These are phyloP conservation scores for Trogon surrucura DNA, from an alignment of 2,113 vertebrate genomes.

Conservation along the genomic window DNA sequence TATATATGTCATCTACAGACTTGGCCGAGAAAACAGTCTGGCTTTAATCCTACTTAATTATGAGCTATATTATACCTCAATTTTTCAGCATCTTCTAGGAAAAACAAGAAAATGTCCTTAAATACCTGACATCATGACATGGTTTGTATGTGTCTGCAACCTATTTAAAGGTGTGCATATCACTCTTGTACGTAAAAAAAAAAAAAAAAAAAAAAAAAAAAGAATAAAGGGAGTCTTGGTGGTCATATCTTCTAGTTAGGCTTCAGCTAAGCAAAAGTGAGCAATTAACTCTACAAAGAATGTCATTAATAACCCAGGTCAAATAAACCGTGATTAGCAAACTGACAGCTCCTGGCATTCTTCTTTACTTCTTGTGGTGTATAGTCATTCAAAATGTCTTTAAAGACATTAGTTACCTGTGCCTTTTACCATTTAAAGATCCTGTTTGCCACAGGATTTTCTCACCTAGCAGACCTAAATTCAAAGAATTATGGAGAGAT, in stretches of 20 bases:
- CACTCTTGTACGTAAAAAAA: background rate
- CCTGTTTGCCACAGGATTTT: background rate
- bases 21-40: background rate
- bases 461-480: background rate
- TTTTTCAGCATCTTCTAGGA: background rate
- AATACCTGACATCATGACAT: background rate
- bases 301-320: background rate
- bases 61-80: background rate
- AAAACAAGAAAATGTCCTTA: background rate
- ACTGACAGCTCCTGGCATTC: background rate
- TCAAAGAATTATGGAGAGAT: background rate
- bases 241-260: background rate
- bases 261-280: background rate
- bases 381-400: background rate
- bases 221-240: background rate
- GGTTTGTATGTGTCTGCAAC: background rate
- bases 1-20: background rate
- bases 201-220: background rate
- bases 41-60: background rate
- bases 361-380: background rate
- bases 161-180: background rate
- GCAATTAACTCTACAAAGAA: background rate
- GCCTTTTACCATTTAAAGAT: background rate
- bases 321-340: background rate
- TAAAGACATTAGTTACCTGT: background rate